Evolutionary conservation across 1,140 invertebrate species (phyloP), one percentile per base, ranked within the genome.

Genomic region (Drosophila asahinai): DNA sequence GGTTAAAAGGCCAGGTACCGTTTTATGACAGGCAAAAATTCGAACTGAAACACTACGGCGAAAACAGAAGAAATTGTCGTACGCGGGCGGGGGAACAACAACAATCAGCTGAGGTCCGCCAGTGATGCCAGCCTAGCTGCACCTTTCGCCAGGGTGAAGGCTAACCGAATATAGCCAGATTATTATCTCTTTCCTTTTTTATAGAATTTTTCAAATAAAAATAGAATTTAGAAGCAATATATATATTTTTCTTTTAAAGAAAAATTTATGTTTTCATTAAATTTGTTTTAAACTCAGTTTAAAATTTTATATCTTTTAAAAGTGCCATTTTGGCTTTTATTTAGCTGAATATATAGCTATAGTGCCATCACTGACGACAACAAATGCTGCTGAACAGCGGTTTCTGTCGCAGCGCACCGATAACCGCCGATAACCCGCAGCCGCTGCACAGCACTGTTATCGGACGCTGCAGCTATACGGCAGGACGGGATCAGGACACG

Each of bases 401-500:
- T 47, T 70, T 6, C 6, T 19, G 3, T 6, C 48, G 38, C 63
- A 19, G 6, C 14, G 8, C 14, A 65, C 22, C 62, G 66, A 36
- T 54, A 9, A 27, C n/a, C 25, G 33, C 15, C 48, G 62, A 48
- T 43, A 40, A 9, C 5, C 25, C 42, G 12, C 27, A 9, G 33
- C 22, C 47, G 30, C 36, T 57, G 17, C 9, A 25, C 38, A 63
- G 15, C 40, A 27, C 45, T 48, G 22, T 55, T 48, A 49, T 49
- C 45, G 66, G 54, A 66, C 55, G 55, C 63, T 33, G 19, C 42
- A 14, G 30, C 9, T 36, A 55, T 40, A 58, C 57, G 77, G 82
- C 82, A 81, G 78, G 82, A 80, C 59, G 55, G 80, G 83, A 86
- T 83, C 84, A 80, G 83, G 83, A 83, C 77, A 76, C 42, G 68